Evolutionary conservation across 1,140 invertebrate species (phyloP), one percentile per base, ranked within the genome.

Genomic region (Eueides isabella): DNA sequence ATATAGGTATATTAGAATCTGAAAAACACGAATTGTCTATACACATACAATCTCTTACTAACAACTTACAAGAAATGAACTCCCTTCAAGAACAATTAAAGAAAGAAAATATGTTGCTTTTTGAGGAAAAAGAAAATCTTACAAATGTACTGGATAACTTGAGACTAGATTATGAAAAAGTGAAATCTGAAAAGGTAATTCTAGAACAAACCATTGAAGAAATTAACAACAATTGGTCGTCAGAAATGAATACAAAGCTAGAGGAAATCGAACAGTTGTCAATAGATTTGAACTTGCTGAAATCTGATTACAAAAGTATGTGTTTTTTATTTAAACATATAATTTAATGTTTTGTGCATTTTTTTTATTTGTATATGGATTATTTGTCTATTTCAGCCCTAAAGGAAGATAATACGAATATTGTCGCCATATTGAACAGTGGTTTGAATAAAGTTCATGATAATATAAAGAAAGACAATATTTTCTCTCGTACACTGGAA

Each of bases 301-400:
- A 83, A 72, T 75, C 67, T 26, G 74, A 80, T 48, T 79, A 76
- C 70, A 76, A 84, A 76, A 71, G 84, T 85, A 79, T 80, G 81
- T 80, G 48, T 71, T 67, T 72, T 72, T 68, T 68, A 65, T 69
- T 78, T 61, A 63, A 41, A 73, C 48, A 69, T 62, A 70, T 67
- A 70, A 69, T 71, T 65, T 71, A 41, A 70, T 66, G 55, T 63
- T 63, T 38, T 63, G 2, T 55, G 0, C 6, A 55, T 55, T 55
- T 55, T 55, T 48, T 19, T 48, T 55, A 55, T 55, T 55, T 55
- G 48, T 55, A 55, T 26, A 55, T 7, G 48, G 48, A 55, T 55
- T 55, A 55, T 55, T 55, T 55, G 2, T 71, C 76, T 67, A 48
- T 78, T 78, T 67, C 72, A 78, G 76, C 61, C 55, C 26, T 75